Conservation (phyloP, 1,140 invertebrate genomes). For the Cylas formicarius region DNA sequence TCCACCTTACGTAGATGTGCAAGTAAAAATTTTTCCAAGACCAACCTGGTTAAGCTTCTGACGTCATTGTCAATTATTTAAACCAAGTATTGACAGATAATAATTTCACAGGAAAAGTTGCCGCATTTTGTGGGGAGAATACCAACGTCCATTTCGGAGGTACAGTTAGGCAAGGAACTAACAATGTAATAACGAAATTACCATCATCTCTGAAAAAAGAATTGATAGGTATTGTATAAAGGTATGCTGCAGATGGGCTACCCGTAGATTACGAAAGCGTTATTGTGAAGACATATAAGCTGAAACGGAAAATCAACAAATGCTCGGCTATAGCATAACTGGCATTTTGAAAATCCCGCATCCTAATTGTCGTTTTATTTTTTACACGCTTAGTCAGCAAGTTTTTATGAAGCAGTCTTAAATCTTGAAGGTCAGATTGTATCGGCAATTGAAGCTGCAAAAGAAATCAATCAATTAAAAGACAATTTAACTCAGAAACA, state of each 20-base stretch:
- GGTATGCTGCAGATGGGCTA: conserved; percentile 30
- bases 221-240: conserved; percentile 9
- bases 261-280: conserved; percentile 31
- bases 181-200: too few species aligned
- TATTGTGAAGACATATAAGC: conserved; percentile 32
- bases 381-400: conserved; percentile 28
- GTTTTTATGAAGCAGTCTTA: conserved; percentile 26
- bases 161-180: too few species aligned
- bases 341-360: conserved; percentile 16
- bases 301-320: conserved; percentile 27
- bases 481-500: conserved; percentile 17
- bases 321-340: conserved; percentile 31
- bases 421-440: conserved; percentile 30
- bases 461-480: conserved; percentile 29
- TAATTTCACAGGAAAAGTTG: conserved; percentile 22
- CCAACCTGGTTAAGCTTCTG: conserved; percentile 19
- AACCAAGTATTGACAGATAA: conserved; percentile 19
- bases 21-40: conserved; percentile 34
- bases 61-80: conserved; percentile 16
- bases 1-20: conserved; percentile 28
- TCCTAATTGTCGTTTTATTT: conserved; percentile 23
- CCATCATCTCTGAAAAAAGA: too few species aligned
- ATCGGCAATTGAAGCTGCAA: conserved; percentile 28
- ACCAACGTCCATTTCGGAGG: conserved; percentile 21
- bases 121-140: conserved; percentile 27